phyloP scores from a whole-genome alignment of 2,113 vertebrate species.

The Saguinus midas region DNA sequence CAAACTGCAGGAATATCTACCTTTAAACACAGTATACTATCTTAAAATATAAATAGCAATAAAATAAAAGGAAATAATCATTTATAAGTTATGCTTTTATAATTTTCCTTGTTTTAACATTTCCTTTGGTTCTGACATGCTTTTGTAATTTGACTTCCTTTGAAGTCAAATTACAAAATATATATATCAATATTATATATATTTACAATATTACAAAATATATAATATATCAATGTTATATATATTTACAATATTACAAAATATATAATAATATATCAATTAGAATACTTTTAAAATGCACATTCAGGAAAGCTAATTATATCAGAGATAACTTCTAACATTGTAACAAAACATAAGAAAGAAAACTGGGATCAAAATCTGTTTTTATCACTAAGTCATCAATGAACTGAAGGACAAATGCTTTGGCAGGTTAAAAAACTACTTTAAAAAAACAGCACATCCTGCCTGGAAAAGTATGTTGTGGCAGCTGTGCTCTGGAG shows the following conservation, averaged over 20 bases:
- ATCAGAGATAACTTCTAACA: neutral
- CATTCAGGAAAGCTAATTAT: neutral
- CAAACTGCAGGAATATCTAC: neutral
- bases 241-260: no score
- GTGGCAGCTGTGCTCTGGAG: neutral
- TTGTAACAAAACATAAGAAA: neutral
- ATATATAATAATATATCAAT: neutral
- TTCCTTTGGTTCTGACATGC: no score
- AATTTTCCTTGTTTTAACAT: no score
- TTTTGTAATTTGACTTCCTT: neutral
- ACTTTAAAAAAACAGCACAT: neutral
- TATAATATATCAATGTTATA: no score
- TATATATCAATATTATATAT: no score
- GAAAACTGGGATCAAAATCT: neutral
- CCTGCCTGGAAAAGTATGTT: neutral
- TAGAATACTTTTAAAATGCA: slow-evolving; percentile 32
- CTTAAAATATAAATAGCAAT: slow-evolving; percentile 7
- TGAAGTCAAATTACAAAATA: neutral
- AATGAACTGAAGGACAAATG: neutral
- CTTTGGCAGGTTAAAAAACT: neutral
- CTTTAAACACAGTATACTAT: neutral
- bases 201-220: no score
- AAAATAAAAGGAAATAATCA: neutral
- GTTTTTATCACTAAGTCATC: neutral
- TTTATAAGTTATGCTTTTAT: neutral